Evolutionary conservation across 2,797 vertebrate genomes (phyloP).

Genomic region (Chelon auratus): DNA sequence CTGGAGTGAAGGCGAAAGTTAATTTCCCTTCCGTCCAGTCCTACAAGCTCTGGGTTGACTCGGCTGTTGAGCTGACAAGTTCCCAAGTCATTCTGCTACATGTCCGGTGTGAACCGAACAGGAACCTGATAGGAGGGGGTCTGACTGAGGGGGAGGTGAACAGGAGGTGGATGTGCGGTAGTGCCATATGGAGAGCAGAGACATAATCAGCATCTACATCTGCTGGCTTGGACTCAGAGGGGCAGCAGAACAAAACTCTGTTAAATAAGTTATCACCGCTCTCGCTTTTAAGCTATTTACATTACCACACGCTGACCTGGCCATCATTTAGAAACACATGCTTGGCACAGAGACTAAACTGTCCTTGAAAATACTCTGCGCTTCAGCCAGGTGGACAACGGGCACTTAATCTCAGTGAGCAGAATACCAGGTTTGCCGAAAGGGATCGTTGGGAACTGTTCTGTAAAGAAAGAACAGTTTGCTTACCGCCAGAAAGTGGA

Average conservation of each 20-base stretch:
- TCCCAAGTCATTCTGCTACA: constrained; percentile 61
- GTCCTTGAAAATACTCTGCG: constrained; percentile 55
- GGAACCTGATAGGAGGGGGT: constrained; percentile 34
- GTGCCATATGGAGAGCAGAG: constrained; percentile 79
- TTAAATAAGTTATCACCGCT: constrained; percentile 76
- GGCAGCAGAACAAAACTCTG: constrained; percentile 76
- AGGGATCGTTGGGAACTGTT: not conserved
- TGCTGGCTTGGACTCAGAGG: constrained; percentile 72
- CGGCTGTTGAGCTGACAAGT: constrained; percentile 61
- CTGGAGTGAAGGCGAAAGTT: constrained; percentile 62
- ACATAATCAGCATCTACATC: constrained; percentile 80
- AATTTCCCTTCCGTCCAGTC: constrained; percentile 61
- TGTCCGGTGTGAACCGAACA: constrained; percentile 64
- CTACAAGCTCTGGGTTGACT: constrained; percentile 49
- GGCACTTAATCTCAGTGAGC: constrained; percentile 40
- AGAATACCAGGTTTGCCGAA: constrained; percentile 27
- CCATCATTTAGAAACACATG: constrained; percentile 59
- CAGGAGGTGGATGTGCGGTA: constrained; percentile 51
- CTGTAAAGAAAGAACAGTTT: constrained; percentile 30
- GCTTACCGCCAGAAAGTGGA: constrained; percentile 33
- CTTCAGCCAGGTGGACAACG: constrained; percentile 48
- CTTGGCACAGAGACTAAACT: constrained; percentile 42
- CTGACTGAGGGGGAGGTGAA: constrained; percentile 18
- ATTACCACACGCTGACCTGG: constrained; percentile 46
- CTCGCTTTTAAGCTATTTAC: constrained; percentile 57